A percentile compares a stretch with the other conserved stretches of the same genome.
Evolutionary conservation across 2,113 vertebrate species (phyloP).

Genomic region (Muscicapa adusta): DNA sequence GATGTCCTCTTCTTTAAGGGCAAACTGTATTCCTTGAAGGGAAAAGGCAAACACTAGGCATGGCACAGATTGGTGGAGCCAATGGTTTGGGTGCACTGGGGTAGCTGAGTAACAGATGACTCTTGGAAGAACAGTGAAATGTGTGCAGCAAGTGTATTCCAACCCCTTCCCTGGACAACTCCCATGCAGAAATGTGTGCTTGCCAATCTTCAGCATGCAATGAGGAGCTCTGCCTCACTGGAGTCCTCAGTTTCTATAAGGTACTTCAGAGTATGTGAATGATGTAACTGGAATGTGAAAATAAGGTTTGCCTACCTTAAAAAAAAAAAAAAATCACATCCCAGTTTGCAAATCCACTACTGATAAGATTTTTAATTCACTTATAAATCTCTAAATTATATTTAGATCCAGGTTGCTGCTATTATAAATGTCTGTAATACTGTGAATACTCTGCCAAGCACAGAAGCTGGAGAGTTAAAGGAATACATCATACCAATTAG

Average conservation of each 20-base stretch:
- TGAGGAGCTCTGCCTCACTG: neutral
- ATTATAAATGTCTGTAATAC: neutral
- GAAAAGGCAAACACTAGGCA: neutral
- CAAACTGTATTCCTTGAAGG: neutral
- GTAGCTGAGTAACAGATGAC: neutral
- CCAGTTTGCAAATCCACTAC: neutral
- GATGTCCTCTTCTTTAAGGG: neutral
- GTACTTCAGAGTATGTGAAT: neutral
- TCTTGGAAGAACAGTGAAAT: neutral
- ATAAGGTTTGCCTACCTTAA: neutral
- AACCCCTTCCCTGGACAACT: neutral
- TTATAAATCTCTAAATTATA: neutral
- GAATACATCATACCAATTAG: constrained; percentile 38
- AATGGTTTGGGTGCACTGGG: neutral
- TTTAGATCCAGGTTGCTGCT: neutral
- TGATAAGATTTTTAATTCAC: neutral
- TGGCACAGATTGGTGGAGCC: neutral
- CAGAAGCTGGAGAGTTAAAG: neutral
- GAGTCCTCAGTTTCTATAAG: neutral
- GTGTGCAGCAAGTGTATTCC: neutral
- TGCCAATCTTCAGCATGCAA: neutral
- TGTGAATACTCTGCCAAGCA: neutral
- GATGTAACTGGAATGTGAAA: neutral
- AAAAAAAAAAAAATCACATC: neutral
- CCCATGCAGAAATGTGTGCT: neutral